Evolutionary conservation across 2,888 invertebrate species (phyloP).

Genomic region (Norana najaformis): DNA sequence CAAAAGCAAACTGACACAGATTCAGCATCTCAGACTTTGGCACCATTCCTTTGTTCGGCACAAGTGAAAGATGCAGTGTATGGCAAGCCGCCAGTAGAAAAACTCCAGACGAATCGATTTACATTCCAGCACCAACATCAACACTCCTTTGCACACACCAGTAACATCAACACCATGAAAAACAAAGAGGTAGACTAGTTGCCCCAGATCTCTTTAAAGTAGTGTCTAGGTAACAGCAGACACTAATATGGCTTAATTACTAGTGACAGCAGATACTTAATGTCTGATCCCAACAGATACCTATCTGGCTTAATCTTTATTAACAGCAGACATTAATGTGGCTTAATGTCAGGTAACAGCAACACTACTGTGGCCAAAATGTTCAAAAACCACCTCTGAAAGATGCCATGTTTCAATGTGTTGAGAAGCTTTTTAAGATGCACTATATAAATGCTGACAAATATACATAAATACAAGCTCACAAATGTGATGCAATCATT

Average conservation of each 20-base stretch:
- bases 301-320: too few species aligned
- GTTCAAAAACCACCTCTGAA: too few species aligned
- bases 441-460: background rate
- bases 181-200: background rate
- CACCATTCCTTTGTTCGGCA: background rate
- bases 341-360: too few species aligned
- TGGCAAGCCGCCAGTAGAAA: background rate
- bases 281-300: too few species aligned
- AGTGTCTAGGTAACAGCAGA: background rate
- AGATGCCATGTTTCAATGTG: background rate
- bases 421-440: background rate
- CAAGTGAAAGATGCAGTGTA: background rate
- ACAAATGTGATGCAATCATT: background rate
- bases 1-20: background rate
- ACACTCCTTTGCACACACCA: background rate
- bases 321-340: background rate
- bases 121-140: background rate
- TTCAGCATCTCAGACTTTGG: background rate
- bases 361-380: background rate
- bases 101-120: background rate
- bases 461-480: background rate
- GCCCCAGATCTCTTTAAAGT: background rate
- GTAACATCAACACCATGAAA: background rate
- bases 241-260: background rate
- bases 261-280: too few species aligned